Percentiles rank a stretch among this genome's conserved stretches.
Conservation (phyloP, 2,113 vertebrate species). For the Calyptomena viridis region DNA sequence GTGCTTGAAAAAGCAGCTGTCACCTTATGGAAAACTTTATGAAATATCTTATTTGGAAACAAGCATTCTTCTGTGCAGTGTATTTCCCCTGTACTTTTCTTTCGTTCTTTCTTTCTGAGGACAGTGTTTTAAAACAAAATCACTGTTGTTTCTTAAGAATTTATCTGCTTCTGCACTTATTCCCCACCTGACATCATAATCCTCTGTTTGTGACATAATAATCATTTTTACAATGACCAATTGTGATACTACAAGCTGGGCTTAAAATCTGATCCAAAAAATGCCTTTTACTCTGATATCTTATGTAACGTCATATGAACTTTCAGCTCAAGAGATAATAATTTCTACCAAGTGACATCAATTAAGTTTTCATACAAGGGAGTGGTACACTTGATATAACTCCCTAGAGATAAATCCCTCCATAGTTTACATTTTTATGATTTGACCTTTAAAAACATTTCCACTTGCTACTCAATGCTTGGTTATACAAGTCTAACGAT, state of each 20-base stretch:
- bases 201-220: constrained; percentile 47
- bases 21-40: constrained; percentile 58
- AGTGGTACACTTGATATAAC: constrained; percentile 36
- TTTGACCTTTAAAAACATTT: constrained; percentile 36
- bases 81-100: constrained; percentile 4
- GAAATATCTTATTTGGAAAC: constrained; percentile 62
- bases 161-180: constrained; percentile 46
- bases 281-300: constrained; percentile 32
- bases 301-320: constrained; percentile 38
- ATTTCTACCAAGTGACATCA: constrained; percentile 58
- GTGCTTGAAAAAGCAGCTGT: constrained; percentile 64
- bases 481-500: constrained; percentile 4
- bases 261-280: constrained; percentile 55
- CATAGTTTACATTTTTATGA: constrained; percentile 9
- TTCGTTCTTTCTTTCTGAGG: constrained; percentile 7
- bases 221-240: constrained; percentile 15
- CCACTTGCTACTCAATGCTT: background rate
- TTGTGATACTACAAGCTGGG: background rate
- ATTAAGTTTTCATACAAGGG: constrained; percentile 31
- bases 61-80: constrained; percentile 10
- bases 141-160: constrained; percentile 46
- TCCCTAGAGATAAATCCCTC: constrained; percentile 18
- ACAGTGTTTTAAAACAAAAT: constrained; percentile 38
- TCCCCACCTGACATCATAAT: constrained; percentile 64
- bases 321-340: constrained; percentile 16